Conservation (phyloP, 2,113 vertebrate species). For the Callipepla squamata region DNA sequence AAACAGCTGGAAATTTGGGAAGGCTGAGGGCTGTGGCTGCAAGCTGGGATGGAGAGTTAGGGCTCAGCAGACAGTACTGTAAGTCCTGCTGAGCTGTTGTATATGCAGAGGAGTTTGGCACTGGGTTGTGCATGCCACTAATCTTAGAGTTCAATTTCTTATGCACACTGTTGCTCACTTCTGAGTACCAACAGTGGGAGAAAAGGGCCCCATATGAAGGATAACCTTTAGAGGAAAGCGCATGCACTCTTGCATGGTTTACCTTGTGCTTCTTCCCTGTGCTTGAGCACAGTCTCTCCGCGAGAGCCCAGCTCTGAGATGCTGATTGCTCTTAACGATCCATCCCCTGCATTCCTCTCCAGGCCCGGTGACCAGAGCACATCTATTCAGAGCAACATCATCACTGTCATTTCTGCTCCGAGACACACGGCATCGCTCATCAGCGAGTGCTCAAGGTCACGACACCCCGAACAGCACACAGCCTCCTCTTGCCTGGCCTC, state of each 20-base stretch:
- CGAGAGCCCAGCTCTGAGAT: neutral
- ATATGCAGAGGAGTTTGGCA: neutral
- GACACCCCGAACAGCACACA: neutral
- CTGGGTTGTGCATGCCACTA: fast-evolving
- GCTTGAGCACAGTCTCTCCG: neutral
- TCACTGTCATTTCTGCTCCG: neutral
- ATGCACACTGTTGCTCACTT: fast-evolving
- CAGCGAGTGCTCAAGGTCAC: neutral
- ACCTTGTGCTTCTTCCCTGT: neutral
- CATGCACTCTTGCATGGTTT: neutral
- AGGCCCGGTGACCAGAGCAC: neutral
- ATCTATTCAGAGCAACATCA: constrained; percentile 39
- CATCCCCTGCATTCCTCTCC: neutral
- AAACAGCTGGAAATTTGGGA: neutral
- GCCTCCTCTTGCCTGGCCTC: neutral
- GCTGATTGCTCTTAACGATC: constrained; percentile 18
- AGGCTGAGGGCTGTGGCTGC: neutral
- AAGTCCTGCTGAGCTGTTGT: neutral
- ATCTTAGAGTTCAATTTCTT: neutral
- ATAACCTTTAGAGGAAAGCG: neutral
- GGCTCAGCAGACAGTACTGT: neutral
- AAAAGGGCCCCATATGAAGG: neutral
- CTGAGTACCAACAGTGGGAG: too few species aligned
- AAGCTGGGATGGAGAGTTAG: neutral
- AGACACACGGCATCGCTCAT: constrained; percentile 12